A percentile compares a stretch with the other conserved stretches of the same genome.
Conservation (phyloP, 2,113 vertebrate genomes). For the Sphaerodactylus townsendi region DNA sequence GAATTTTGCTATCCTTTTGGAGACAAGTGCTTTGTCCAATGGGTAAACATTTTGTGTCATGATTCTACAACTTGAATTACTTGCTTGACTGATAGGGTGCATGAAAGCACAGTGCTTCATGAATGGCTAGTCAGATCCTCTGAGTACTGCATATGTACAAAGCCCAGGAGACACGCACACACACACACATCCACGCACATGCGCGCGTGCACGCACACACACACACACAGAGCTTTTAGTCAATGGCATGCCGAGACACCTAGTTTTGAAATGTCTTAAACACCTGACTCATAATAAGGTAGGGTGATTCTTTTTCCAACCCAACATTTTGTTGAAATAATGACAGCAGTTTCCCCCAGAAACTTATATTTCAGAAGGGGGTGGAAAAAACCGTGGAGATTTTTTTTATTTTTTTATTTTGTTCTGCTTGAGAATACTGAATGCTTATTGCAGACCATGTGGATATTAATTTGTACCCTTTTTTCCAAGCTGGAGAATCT, state of each 20-base stretch:
- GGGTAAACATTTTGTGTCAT: neutral
- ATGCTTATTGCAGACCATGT: neutral
- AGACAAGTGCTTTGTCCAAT: neutral
- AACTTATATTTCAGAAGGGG: neutral
- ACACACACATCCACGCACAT: too few relatives aligned
- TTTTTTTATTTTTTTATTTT: neutral
- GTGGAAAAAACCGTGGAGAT: neutral
- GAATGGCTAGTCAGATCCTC: neutral
- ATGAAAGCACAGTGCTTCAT: neutral
- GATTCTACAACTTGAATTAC: neutral
- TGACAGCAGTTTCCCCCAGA: neutral
- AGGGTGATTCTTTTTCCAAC: too few relatives aligned
- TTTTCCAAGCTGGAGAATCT: neutral
- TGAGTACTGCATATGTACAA: neutral
- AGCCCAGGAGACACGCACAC: neutral
- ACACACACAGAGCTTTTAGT: neutral
- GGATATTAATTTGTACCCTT: neutral
- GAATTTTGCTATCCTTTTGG: neutral
- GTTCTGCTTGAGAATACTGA: neutral
- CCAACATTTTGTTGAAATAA: neutral
- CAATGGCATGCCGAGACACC: neutral
- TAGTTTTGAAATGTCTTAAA: neutral
- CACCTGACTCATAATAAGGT: neutral
- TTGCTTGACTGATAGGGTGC: neutral
- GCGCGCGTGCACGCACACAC: too few relatives aligned